Conservation (phyloP, 2,113 vertebrate genomes). For the Abramis brama region DNA sequence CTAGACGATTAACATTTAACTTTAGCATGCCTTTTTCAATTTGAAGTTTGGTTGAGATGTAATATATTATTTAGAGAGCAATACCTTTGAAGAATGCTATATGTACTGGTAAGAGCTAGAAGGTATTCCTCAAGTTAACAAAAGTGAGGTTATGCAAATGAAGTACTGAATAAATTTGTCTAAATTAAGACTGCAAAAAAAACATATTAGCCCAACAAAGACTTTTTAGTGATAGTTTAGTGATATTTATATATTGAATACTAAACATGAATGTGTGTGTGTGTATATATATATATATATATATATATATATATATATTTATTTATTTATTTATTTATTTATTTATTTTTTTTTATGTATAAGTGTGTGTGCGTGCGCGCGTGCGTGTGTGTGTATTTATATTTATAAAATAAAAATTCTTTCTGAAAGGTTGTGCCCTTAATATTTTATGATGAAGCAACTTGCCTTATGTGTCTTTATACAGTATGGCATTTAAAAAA, state of each 20-base stretch:
- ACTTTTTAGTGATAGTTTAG: not conserved
- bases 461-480: not conserved
- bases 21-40: slow-evolving; percentile 9
- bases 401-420: not conserved
- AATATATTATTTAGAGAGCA: slow-evolving; percentile 36
- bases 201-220: not conserved
- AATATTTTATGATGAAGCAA: not conserved
- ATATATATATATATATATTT: too few species aligned
- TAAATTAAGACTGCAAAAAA: not conserved
- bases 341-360: too few species aligned
- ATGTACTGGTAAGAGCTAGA: not conserved
- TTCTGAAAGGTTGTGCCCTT: not conserved
- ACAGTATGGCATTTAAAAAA: not conserved
- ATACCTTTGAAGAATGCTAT: slow-evolving; percentile 26
- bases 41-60: not conserved
- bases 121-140: not conserved
- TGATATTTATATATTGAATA: not conserved
- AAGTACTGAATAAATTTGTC: not conserved
- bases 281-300: too few species aligned
- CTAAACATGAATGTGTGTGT: too few species aligned
- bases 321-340: too few species aligned
- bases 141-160: not conserved
- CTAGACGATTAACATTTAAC: slow-evolving; percentile 24
- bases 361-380: too few species aligned
- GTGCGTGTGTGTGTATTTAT: too few species aligned